A percentile compares a stretch with the other conserved stretches of the same genome.
These are phyloP conservation scores for Typhlichthys eigenmanni DNA, from an alignment of 2,797 vertebrate genomes.

Conservation along the genomic window DNA sequence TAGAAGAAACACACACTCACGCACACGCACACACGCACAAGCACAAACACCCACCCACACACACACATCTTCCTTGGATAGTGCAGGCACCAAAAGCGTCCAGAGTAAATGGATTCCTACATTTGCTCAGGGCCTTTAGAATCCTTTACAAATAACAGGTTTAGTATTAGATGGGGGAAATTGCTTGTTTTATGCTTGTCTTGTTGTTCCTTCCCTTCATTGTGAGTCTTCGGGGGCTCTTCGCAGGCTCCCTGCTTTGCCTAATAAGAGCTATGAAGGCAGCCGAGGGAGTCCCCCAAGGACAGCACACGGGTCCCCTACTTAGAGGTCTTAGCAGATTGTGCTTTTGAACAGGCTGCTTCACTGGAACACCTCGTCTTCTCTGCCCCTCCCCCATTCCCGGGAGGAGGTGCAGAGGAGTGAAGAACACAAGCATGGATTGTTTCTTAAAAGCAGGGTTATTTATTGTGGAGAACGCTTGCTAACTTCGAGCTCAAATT, in stretches of 20 bases:
- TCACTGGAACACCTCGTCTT: not conserved
- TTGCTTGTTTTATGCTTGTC: not conserved
- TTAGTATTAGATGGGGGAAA: conserved; percentile 20
- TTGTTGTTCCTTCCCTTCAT: not conserved
- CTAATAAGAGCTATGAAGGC: conserved; percentile 4
- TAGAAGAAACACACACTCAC: not conserved
- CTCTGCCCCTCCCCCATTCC: too few species aligned
- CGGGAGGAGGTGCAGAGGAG: not conserved
- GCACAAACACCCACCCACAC: not conserved
- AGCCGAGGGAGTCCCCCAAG: not conserved
- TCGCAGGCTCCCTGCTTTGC: conserved; percentile 4
- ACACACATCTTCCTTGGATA: not conserved
- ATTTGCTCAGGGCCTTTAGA: not conserved
- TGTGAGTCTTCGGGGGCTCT: not conserved
- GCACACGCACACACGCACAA: not conserved
- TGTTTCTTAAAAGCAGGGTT: too few species aligned
- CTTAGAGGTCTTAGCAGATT: not conserved
- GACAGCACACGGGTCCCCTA: not conserved
- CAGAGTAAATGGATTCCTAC: conserved; percentile 1
- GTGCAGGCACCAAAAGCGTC: not conserved
- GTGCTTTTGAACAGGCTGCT: conserved; percentile 21
- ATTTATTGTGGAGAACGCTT: too few species aligned
- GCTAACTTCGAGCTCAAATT: too few species aligned
- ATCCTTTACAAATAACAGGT: not conserved
- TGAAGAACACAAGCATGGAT: not conserved